A percentile compares a stretch with the other conserved stretches of the same genome.
Evolutionary conservation across 2,113 vertebrate genomes (phyloP).

Genomic region (Thinocorus orbignyianus): DNA sequence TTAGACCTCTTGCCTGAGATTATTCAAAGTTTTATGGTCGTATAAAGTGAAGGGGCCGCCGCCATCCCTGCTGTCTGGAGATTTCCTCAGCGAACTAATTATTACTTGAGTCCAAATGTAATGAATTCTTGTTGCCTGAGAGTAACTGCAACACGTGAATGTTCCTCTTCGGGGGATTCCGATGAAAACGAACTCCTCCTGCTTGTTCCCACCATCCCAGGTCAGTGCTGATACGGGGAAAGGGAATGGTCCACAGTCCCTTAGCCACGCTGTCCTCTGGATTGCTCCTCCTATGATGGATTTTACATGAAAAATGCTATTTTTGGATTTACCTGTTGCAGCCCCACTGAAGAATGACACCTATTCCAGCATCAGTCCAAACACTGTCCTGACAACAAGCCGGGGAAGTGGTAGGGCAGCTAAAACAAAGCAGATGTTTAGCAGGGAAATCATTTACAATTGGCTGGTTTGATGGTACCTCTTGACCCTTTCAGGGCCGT

Average conservation of each 20-base stretch:
- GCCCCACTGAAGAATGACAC: background rate
- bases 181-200: background rate
- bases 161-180: background rate
- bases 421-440: constrained; percentile 45
- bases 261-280: background rate
- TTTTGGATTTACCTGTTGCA: background rate
- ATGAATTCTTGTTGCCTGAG: background rate
- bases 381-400: background rate
- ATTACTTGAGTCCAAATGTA: background rate
- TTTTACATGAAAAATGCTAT: background rate
- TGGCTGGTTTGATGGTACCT: constrained; percentile 12
- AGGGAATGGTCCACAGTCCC: background rate
- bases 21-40: background rate
- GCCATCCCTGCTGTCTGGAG: background rate
- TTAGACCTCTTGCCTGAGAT: background rate
- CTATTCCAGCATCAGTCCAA: background rate
- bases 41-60: background rate
- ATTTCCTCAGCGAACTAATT: background rate
- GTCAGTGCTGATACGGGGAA: background rate
- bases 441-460: background rate
- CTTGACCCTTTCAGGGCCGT: constrained; percentile 46
- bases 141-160: too few species aligned
- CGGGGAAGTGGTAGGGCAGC: background rate
- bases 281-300: background rate
- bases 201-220: background rate